Conservation (phyloP, 2,797 vertebrate species). For the Liasis olivaceus region DNA sequence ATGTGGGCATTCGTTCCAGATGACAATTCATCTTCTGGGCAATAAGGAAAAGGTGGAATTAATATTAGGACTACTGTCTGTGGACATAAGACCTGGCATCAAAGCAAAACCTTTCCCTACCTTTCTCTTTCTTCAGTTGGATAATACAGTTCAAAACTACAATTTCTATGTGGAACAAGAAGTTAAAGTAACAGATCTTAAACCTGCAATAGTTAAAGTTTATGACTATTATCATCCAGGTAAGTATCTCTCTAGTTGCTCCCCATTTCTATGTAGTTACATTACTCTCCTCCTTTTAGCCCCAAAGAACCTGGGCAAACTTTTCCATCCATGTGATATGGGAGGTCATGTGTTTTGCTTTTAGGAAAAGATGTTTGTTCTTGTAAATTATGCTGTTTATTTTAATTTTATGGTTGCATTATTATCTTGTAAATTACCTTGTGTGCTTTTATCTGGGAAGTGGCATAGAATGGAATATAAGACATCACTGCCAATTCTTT, state of each 20-base stretch:
- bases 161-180: constrained; percentile 49
- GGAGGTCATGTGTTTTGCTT: not conserved
- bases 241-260: constrained; percentile 9
- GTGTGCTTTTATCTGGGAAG: not conserved
- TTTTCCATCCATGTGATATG: not conserved
- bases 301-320: not conserved
- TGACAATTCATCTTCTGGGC: not conserved
- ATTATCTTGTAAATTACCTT: not conserved
- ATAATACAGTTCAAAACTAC: not conserved
- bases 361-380: not conserved
- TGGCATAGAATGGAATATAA: not conserved
- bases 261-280: not conserved
- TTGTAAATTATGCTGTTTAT: not conserved
- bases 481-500: not conserved
- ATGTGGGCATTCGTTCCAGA: not conserved
- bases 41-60: not conserved
- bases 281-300: not conserved
- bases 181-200: constrained; percentile 53
- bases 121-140: not conserved
- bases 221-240: constrained; percentile 63
- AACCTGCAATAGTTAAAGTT: constrained; percentile 53
- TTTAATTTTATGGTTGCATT: not conserved
- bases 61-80: not conserved
- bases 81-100: not conserved
- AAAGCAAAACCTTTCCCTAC: not conserved